Conservation (phyloP, 1,140 invertebrate genomes). For the Artemia franciscana region DNA sequence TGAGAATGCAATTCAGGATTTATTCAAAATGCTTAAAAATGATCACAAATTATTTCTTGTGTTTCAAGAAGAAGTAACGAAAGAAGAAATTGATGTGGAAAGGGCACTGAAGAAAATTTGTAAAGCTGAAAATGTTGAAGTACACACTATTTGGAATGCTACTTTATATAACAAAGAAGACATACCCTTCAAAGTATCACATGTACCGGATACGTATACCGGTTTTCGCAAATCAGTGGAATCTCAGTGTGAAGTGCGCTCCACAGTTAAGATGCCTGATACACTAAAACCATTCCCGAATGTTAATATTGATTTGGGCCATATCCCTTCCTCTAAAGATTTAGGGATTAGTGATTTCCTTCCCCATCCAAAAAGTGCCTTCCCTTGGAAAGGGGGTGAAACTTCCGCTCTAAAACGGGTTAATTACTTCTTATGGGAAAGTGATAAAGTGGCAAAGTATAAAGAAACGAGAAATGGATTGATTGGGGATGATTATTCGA, state of each 20-base stretch:
- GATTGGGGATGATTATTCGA: slow-evolving; percentile 22
- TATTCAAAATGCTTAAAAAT: slow-evolving; percentile 15
- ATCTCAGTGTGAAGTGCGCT: slow-evolving; percentile 14
- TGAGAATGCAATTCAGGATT: slow-evolving; percentile 16
- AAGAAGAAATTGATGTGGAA: slow-evolving; percentile 22
- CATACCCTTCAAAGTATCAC: slow-evolving; percentile 18
- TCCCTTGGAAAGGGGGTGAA: slow-evolving; percentile 21
- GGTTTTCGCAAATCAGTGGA: slow-evolving; percentile 22
- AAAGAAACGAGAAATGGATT: slow-evolving; percentile 23
- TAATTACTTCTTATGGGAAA: slow-evolving; percentile 20
- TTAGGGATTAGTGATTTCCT: slow-evolving; percentile 12
- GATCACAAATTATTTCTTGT: slow-evolving; percentile 13
- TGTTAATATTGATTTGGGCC: slow-evolving; percentile 15
- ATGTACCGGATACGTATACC: slow-evolving; percentile 22
- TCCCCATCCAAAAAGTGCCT: slow-evolving; percentile 14
- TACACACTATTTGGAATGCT: slow-evolving; percentile 19
- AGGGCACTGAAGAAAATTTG: slow-evolving; percentile 13
- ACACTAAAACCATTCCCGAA: slow-evolving; percentile 15
- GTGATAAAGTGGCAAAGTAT: slow-evolving; percentile 20
- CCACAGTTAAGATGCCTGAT: slow-evolving; percentile 15
- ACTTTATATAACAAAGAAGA: slow-evolving; percentile 21
- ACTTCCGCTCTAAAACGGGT: slow-evolving; percentile 17
- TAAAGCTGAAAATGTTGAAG: slow-evolving; percentile 14
- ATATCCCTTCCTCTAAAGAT: slow-evolving; percentile 15
- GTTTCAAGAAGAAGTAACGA: slow-evolving; percentile 20